phyloP scores from a whole-genome alignment of 2,888 invertebrate species.

The Seira sanloemensis region DNA sequence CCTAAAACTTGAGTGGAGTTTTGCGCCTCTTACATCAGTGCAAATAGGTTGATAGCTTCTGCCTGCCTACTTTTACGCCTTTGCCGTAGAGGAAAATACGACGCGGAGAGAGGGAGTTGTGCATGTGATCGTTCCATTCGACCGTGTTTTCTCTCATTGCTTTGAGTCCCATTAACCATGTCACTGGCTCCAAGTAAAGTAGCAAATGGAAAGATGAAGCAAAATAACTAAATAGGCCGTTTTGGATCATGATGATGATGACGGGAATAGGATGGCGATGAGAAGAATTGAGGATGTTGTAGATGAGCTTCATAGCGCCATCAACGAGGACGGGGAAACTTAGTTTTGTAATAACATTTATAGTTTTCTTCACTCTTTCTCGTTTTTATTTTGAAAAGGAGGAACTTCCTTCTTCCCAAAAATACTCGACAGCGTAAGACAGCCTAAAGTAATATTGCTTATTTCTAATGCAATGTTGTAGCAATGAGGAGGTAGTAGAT shows the following conservation, averaged over 20 bases:
- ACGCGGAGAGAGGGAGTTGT: background rate
- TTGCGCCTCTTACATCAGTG: background rate
- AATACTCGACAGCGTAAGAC: no score
- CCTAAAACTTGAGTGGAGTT: no score
- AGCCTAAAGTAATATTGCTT: no score
- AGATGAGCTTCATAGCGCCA: constrained; percentile 41
- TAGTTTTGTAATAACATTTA: constrained; percentile 49
- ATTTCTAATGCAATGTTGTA: no score
- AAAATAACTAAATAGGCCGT: constrained; percentile 56
- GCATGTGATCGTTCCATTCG: background rate
- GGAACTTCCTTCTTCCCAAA: no score
- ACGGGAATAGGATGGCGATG: constrained; percentile 24
- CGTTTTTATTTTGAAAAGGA: background rate
- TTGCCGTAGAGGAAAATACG: background rate
- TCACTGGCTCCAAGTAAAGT: constrained; percentile 33
- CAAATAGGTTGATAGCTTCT: background rate
- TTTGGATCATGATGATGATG: constrained; percentile 44
- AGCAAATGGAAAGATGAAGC: constrained; percentile 22
- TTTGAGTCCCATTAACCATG: constrained; percentile 49
- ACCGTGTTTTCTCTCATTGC: constrained; percentile 26
- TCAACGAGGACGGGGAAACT: constrained; percentile 28
- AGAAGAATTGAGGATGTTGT: constrained; percentile 43
- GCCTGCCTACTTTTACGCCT: background rate
- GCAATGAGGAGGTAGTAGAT: constrained; percentile 54
- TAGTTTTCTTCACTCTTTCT: constrained; percentile 40